phyloP scores from a whole-genome alignment of 2,888 invertebrate species.

The Eustalomyia histrio region DNA sequence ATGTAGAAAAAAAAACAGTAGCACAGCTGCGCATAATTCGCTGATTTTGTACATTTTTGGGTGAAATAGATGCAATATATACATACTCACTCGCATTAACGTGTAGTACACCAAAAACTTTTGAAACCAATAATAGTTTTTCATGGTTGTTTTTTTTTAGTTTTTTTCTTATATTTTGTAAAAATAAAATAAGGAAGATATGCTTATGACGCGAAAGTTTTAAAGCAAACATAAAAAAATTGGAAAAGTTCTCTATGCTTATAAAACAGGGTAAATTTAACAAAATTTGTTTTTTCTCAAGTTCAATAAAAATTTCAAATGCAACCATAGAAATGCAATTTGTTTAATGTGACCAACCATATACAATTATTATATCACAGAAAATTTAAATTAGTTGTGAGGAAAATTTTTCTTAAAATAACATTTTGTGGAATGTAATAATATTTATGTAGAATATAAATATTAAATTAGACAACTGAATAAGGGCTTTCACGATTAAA shows the following conservation, averaged over 20 bases:
- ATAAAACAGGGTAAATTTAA: conserved; percentile 49
- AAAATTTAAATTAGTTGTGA: too few species aligned
- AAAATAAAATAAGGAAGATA: conserved; percentile 57
- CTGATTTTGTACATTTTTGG: conserved; percentile 65
- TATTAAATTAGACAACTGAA: too few species aligned
- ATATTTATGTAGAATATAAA: too few species aligned
- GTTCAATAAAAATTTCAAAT: conserved; percentile 50
- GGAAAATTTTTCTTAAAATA: too few species aligned
- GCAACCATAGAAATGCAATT: conserved; percentile 8
- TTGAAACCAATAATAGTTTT: conserved; percentile 62
- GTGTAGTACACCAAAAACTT: conserved; percentile 38
- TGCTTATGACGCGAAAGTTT: conserved; percentile 65
- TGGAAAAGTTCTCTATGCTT: conserved; percentile 44
- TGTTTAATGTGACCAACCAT: conserved; percentile 22
- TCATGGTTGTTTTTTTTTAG: conserved; percentile 26
- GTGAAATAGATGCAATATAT: conserved; percentile 58
- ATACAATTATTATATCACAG: too few species aligned
- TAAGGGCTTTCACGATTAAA: too few species aligned
- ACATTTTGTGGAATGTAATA: too few species aligned
- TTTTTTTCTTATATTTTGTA: conserved; percentile 47
- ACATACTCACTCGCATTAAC: conserved; percentile 26
- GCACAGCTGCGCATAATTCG: conserved; percentile 66
- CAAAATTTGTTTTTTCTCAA: conserved; percentile 29
- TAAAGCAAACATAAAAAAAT: conserved; percentile 41
- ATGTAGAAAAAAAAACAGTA: conserved; percentile 43